phyloP scores from a whole-genome alignment of 2,888 invertebrate species.

The Incurvaria masculella region DNA sequence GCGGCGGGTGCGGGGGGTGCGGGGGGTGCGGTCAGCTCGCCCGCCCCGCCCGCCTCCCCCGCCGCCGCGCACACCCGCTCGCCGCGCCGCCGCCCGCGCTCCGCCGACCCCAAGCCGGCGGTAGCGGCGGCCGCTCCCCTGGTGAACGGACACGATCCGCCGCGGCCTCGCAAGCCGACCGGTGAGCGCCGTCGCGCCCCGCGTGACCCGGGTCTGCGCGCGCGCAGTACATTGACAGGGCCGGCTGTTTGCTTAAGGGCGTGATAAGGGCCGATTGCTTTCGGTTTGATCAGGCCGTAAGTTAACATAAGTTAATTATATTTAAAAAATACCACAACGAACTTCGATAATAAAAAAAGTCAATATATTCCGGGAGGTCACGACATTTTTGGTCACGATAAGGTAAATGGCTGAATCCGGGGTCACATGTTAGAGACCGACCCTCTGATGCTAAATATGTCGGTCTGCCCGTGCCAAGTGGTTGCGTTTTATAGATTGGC shows the following conservation, averaged over 20 bases:
- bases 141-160: conserved; percentile 52
- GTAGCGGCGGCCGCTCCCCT: conserved; percentile 24
- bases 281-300: conserved; percentile 17
- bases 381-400: no score
- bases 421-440: no score
- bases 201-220: not conserved
- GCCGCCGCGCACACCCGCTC: conserved; percentile 65
- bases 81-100: conserved; percentile 73
- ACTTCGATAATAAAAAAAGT: no score
- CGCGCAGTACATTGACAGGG: not conserved
- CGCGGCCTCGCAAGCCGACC: conserved; percentile 67
- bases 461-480: no score
- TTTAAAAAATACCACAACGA: no score
- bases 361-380: no score
- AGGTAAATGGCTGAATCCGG: no score
- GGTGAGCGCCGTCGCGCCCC: conserved; percentile 24
- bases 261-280: no score
- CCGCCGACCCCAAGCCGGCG: conserved; percentile 52
- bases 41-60: conserved; percentile 36
- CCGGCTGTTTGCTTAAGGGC: conserved; percentile 1
- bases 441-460: no score
- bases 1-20: no score
- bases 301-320: conserved; percentile 19
- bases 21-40: conserved; percentile 69
- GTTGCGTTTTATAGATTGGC: no score